phyloP scores from a whole-genome alignment of 2,113 vertebrate species.

The Picathartes gymnocephalus region DNA sequence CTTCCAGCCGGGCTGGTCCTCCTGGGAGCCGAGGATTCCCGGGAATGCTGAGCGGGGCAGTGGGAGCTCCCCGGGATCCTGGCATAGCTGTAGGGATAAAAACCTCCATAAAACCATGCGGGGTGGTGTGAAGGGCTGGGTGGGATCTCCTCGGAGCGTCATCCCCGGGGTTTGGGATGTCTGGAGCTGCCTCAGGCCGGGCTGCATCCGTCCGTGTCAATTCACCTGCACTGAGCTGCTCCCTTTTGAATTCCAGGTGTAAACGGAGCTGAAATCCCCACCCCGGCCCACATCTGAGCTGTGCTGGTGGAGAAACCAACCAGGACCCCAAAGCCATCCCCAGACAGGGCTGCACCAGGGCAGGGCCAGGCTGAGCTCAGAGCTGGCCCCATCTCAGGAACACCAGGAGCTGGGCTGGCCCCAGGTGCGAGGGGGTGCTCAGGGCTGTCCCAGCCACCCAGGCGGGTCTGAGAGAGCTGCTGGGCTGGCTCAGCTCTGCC shows the following conservation, averaged over 20 bases:
- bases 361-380: not conserved
- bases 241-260: not conserved
- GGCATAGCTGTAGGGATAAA: accelerated
- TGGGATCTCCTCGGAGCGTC: not conserved
- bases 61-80: not conserved
- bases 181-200: not conserved
- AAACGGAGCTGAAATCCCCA: not conserved
- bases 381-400: not conserved
- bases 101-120: not conserved
- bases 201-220: too few relatives aligned
- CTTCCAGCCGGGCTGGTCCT: not conserved
- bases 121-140: not conserved
- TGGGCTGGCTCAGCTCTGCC: not conserved
- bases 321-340: not conserved
- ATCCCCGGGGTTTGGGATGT: not conserved
- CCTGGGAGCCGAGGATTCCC: not conserved
- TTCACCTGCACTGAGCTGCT: not conserved
- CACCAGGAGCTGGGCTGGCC: not conserved
- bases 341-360: accelerated
- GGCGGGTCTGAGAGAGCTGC: not conserved
- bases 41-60: not conserved
- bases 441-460: not conserved
- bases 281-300: not conserved
- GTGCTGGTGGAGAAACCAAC: not conserved
- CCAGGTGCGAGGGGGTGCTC: not conserved